A percentile compares a stretch with the other conserved stretches of the same genome.
Evolutionary conservation across 2,888 invertebrate species (phyloP).

Genomic region (Cactoblastis cactorum): DNA sequence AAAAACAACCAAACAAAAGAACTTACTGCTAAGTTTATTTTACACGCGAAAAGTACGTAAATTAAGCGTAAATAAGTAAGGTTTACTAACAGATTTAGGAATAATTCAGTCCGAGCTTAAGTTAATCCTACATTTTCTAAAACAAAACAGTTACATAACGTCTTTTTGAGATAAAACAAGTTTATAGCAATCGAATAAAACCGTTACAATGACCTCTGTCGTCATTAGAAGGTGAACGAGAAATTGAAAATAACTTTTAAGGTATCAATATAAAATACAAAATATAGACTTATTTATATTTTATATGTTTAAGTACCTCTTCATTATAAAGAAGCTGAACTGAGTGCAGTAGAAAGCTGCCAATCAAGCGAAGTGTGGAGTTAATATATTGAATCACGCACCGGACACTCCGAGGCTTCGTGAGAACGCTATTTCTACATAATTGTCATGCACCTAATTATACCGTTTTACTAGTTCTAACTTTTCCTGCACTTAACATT

Average conservation of each 20-base stretch:
- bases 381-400: conserved; percentile 59
- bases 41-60: no score
- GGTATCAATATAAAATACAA: no score
- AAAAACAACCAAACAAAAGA: no score
- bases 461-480: conserved; percentile 29
- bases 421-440: conserved; percentile 43
- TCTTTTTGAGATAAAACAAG: conserved; percentile 10
- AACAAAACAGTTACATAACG: conserved; percentile 13
- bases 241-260: background rate
- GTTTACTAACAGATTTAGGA: background rate
- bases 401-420: conserved; percentile 34
- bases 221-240: background rate
- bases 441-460: conserved; percentile 51
- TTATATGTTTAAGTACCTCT: no score
- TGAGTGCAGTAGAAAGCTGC: conserved; percentile 61
- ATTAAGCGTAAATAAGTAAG: no score
- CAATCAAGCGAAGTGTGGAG: conserved; percentile 30
- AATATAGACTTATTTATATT: no score
- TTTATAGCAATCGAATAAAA: conserved; percentile 11
- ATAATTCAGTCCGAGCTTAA: background rate
- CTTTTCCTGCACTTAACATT: conserved; percentile 43
- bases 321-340: conserved; percentile 46
- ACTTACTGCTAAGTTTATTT: no score
- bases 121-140: background rate
- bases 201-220: background rate